Evolutionary conservation across 2,797 vertebrate species (phyloP).

Genomic region (Anguilla anguilla): DNA sequence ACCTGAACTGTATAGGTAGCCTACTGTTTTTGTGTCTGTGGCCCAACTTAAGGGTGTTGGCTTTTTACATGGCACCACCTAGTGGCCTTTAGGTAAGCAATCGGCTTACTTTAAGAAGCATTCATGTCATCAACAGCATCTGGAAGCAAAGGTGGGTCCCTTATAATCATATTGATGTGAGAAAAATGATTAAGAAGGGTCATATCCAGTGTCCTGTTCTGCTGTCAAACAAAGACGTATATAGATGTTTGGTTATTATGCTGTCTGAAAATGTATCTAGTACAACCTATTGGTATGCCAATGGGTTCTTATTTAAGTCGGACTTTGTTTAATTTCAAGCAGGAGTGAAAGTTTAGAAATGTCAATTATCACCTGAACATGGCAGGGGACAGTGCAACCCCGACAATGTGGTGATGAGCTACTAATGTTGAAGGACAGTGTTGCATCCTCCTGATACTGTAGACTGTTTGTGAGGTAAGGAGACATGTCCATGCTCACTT

Average conservation of each 20-base stretch:
- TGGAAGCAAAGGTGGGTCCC: too few relatives aligned
- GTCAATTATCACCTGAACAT: not conserved
- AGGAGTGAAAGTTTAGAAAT: not conserved
- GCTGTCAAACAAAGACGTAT: too few relatives aligned
- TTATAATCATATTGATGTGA: not conserved
- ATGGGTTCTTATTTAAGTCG: not conserved
- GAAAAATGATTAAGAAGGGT: not conserved
- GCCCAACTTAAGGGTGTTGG: not conserved
- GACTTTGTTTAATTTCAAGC: not conserved
- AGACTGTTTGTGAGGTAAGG: too few relatives aligned
- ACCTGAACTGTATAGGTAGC: too few relatives aligned
- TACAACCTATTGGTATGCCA: not conserved
- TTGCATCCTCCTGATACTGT: too few relatives aligned
- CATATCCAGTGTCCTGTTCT: too few relatives aligned
- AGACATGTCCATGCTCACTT: too few relatives aligned
- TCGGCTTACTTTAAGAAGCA: too few relatives aligned
- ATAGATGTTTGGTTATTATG: not conserved
- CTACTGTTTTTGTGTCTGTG: not conserved
- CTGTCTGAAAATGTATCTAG: not conserved
- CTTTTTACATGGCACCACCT: not conserved
- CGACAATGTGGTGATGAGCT: not conserved
- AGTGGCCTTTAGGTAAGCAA: not conserved
- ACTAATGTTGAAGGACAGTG: too few relatives aligned
- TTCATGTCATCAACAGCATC: too few relatives aligned
- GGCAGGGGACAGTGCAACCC: not conserved